Percentiles rank a stretch among this genome's conserved stretches.
Conservation (phyloP, 2,797 vertebrate genomes). For the Gadopsis marmoratus region DNA sequence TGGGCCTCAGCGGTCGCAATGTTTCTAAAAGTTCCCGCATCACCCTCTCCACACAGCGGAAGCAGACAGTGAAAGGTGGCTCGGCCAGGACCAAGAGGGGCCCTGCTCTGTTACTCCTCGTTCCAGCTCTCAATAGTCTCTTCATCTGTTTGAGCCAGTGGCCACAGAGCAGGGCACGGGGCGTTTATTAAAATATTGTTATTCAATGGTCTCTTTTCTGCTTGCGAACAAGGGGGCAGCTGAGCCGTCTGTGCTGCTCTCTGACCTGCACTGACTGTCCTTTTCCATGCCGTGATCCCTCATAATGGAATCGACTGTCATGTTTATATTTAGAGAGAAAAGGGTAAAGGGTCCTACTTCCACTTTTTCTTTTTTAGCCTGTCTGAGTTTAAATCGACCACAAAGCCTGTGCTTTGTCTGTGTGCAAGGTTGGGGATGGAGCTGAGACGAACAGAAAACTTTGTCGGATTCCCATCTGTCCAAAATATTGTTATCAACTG, state of each 20-base stretch:
- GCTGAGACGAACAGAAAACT: constrained; percentile 69
- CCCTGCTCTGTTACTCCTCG: constrained; percentile 85
- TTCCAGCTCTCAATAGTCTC: constrained; percentile 86
- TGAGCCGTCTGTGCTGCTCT: constrained; percentile 91
- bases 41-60: constrained; percentile 86
- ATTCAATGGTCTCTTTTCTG: constrained; percentile 97
- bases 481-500: constrained; percentile 66
- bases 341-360: constrained; percentile 79
- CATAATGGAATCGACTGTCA: constrained; percentile 95
- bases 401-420: constrained; percentile 84
- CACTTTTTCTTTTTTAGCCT: constrained; percentile 75
- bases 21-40: constrained; percentile 85
- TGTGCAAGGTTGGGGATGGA: constrained; percentile 49
- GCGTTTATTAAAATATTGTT: constrained; percentile 92
- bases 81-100: constrained; percentile 80
- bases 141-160: constrained; percentile 83
- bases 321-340: constrained; percentile 91
- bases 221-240: constrained; percentile 89
- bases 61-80: constrained; percentile 91
- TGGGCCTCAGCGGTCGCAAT: constrained; percentile 86
- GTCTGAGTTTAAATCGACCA: constrained; percentile 81
- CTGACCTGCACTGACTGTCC: constrained; percentile 91
- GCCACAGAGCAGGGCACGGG: constrained; percentile 82
- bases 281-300: constrained; percentile 90
- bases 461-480: constrained; percentile 66